Percentiles rank a stretch among this genome's conserved stretches.
Evolutionary conservation across 2,797 vertebrate genomes (phyloP).

Genomic region (Ctenosaura bakeri): DNA sequence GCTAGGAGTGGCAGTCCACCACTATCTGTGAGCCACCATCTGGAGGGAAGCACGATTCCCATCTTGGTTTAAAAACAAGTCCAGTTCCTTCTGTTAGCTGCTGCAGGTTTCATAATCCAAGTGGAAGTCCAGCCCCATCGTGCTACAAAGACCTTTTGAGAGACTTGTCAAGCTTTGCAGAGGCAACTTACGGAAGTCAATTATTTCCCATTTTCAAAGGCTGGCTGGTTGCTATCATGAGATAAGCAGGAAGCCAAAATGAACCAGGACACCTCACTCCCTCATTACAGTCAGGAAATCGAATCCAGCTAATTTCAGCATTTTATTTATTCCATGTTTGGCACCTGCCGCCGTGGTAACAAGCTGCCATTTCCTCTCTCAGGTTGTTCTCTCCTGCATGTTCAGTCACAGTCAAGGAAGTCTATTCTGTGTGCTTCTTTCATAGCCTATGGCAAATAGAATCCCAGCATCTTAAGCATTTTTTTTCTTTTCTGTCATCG

Average conservation of each 20-base stretch:
- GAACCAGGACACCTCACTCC: background rate
- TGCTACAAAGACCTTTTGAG: conserved; percentile 2
- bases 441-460: background rate
- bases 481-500: background rate
- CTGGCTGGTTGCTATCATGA: background rate
- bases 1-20: too few species aligned
- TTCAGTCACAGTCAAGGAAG: background rate
- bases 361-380: conserved; percentile 12
- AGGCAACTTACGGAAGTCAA: conserved; percentile 31
- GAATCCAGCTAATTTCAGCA: conserved; percentile 22
- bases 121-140: conserved; percentile 23
- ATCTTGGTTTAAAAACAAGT: background rate
- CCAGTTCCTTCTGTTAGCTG: background rate
- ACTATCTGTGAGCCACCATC: too few species aligned
- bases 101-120: background rate
- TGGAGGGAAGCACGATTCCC: too few species aligned
- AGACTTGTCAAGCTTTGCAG: conserved; percentile 17
- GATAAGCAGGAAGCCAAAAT: conserved; percentile 28
- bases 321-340: conserved; percentile 24
- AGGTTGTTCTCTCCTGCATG: background rate
- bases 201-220: conserved; percentile 28
- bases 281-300: conserved; percentile 16
- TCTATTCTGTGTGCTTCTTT: background rate
- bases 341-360: background rate
- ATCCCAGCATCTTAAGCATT: background rate